A percentile compares a stretch with the other conserved stretches of the same genome.
These are phyloP conservation scores for Syncerus caffer DNA, from an alignment of 2,797 vertebrate genomes.

Conservation along the genomic window DNA sequence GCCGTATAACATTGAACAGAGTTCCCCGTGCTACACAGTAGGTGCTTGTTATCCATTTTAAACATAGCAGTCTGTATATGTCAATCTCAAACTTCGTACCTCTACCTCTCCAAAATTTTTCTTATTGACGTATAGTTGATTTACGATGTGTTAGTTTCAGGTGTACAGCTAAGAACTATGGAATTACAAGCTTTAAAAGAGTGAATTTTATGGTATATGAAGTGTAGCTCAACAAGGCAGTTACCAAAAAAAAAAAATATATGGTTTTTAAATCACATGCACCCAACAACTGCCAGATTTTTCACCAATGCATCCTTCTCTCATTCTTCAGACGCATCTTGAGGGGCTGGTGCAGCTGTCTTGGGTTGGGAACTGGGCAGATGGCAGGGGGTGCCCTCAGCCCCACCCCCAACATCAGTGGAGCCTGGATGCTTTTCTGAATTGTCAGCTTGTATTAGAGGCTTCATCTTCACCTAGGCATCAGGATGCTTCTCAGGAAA, in stretches of 20 bases:
- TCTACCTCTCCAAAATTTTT: not conserved
- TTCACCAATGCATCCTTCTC: not conserved
- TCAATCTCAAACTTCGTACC: not conserved
- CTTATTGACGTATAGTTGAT: not conserved
- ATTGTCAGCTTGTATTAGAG: not conserved
- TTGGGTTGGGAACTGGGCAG: not conserved
- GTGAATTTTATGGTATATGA: not conserved
- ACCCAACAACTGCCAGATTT: not conserved
- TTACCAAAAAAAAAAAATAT: not conserved
- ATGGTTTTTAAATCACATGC: not conserved
- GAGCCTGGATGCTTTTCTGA: not conserved
- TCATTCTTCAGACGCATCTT: accelerated
- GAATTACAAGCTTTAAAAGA: not conserved
- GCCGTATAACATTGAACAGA: not conserved
- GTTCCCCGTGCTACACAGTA: not conserved
- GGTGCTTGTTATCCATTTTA: not conserved
- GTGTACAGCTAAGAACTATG: not conserved
- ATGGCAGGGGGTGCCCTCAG: not conserved
- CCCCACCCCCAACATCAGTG: not conserved
- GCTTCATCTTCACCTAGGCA: not conserved
- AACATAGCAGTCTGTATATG: not conserved
- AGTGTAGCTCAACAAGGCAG: not conserved
- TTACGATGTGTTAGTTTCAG: not conserved
- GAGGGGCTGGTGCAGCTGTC: not conserved
- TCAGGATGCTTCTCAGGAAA: not conserved